Evolutionary conservation across 1,140 invertebrate genomes (phyloP).

Genomic region (Zophobas morio): DNA sequence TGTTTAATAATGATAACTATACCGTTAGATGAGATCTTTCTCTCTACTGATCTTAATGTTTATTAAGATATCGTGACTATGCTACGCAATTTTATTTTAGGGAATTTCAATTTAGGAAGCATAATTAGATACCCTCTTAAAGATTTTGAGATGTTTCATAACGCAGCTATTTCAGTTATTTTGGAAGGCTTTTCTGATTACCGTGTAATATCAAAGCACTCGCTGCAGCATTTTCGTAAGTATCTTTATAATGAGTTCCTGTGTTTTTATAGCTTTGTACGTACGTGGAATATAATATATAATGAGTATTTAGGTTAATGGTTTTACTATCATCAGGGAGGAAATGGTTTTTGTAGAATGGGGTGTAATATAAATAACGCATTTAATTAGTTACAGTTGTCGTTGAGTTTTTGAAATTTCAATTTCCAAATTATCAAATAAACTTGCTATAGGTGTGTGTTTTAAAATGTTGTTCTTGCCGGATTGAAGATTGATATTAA

Average conservation of each 20-base stretch:
- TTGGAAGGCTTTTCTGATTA: constrained; percentile 7
- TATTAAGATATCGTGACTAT: too few relatives aligned
- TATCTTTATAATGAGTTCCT: constrained; percentile 2
- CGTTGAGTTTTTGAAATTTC: neutral
- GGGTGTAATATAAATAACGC: constrained; percentile 14
- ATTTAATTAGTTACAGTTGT: constrained; percentile 12
- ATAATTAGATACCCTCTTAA: neutral
- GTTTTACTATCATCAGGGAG: constrained; percentile 4
- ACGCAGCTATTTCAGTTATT: neutral
- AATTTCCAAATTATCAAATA: too few relatives aligned
- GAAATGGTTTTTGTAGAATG: neutral
- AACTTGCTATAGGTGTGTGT: too few relatives aligned
- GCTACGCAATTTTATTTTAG: too few relatives aligned
- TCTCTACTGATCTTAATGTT: too few relatives aligned
- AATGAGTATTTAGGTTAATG: constrained; percentile 7
- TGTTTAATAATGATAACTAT: neutral
- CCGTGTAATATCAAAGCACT: neutral
- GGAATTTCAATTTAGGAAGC: too few relatives aligned
- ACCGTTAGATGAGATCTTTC: too few relatives aligned
- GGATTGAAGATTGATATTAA: too few relatives aligned
- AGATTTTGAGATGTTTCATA: neutral
- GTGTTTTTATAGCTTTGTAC: neutral
- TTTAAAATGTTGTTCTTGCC: too few relatives aligned
- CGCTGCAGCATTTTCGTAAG: constrained; percentile 5
- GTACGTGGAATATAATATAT: constrained; percentile 2